These are phyloP conservation scores for Folsomia manolachei DNA, from an alignment of 2,888 invertebrate species.

Conservation along the genomic window DNA sequence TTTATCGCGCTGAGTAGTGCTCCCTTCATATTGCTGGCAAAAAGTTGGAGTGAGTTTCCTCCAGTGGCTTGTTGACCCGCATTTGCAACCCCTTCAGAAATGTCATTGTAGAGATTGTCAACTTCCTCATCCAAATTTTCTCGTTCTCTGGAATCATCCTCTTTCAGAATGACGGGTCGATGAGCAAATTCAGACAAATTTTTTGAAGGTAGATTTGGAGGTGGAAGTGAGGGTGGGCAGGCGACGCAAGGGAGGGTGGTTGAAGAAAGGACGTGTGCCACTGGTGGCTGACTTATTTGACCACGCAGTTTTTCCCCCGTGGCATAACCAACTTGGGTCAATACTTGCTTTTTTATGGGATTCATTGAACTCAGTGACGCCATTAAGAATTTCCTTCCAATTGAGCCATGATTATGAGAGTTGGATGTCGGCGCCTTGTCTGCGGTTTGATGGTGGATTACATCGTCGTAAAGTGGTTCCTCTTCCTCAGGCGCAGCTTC, in stretches of 20 bases:
- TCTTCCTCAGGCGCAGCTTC: constrained; percentile 10
- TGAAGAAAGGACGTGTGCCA: constrained; percentile 25
- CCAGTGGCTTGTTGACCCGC: not conserved
- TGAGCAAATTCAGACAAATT: constrained; percentile 39
- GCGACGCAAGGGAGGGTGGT: constrained; percentile 38
- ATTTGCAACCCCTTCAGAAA: constrained; percentile 14
- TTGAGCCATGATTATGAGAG: not conserved
- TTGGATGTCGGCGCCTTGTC: not conserved
- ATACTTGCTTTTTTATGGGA: not conserved
- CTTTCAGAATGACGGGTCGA: constrained; percentile 37
- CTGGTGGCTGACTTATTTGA: constrained; percentile 15
- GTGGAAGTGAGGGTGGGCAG: constrained; percentile 38
- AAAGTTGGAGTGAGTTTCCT: constrained; percentile 18
- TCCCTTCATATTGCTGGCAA: constrained; percentile 33
- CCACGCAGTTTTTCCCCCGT: not conserved
- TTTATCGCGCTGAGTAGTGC: constrained; percentile 32
- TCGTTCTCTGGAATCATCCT: constrained; percentile 21
- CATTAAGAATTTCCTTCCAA: constrained; percentile 20
- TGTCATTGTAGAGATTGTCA: constrained; percentile 45
- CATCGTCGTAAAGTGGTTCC: constrained; percentile 49
- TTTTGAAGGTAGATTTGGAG: constrained; percentile 41
- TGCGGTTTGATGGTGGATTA: constrained; percentile 31
- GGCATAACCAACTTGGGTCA: not conserved
- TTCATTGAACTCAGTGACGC: constrained; percentile 7
- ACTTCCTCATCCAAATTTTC: constrained; percentile 31